Percentiles rank a stretch among this genome's conserved stretches.
Evolutionary conservation across 2,797 vertebrate species (phyloP).

Genomic region (Todus mexicanus): DNA sequence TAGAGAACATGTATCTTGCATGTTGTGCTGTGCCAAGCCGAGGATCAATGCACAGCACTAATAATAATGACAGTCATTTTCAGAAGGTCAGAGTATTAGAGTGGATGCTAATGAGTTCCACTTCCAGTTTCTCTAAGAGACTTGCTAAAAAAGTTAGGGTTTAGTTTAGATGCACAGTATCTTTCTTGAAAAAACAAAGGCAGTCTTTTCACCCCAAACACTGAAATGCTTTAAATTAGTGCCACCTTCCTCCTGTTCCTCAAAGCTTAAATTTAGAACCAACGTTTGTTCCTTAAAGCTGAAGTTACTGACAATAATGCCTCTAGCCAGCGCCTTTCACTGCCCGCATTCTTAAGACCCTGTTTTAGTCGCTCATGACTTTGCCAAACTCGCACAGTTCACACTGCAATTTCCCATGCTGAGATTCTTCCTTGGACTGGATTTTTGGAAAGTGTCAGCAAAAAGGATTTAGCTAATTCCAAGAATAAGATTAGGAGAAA

Average conservation of each 20-base stretch:
- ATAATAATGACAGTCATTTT: not conserved
- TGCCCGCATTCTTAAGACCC: slow-evolving; percentile 1
- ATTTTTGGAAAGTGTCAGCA: slow-evolving; percentile 59
- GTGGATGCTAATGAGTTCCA: not conserved
- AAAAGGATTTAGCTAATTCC: slow-evolving; percentile 42
- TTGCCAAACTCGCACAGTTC: slow-evolving; percentile 42
- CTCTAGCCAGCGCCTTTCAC: not conserved
- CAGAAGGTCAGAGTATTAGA: not conserved
- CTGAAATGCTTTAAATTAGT: not conserved
- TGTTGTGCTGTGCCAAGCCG: not conserved
- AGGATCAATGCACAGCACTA: not conserved
- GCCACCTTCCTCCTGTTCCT: not conserved
- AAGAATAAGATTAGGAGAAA: slow-evolving; percentile 56
- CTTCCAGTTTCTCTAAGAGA: not conserved
- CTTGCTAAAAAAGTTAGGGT: not conserved
- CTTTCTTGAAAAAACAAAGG: not conserved
- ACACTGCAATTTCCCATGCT: slow-evolving; percentile 59
- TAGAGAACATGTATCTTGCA: not conserved
- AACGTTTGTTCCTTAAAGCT: not conserved
- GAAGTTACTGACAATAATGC: not conserved
- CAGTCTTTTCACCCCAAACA: not conserved
- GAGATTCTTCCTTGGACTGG: not conserved
- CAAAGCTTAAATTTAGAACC: not conserved
- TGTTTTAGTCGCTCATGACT: slow-evolving; percentile 10
- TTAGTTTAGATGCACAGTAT: not conserved